Evolutionary conservation across 1,140 invertebrate species (phyloP), one percentile per base, ranked within the genome.

Genomic region (Agrilus planipennis): DNA sequence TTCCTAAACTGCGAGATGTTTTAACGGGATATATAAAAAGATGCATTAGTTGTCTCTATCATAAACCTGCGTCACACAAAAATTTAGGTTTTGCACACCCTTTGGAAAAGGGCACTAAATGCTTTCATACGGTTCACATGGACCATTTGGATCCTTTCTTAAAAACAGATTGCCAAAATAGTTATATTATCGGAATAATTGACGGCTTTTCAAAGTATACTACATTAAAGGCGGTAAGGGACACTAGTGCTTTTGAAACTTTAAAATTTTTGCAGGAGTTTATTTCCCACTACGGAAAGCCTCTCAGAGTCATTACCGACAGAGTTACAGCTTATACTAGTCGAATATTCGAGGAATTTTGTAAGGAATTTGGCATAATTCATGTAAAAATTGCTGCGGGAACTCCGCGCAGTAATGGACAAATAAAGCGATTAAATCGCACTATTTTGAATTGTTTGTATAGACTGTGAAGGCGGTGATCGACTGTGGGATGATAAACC

Each of bases 131-230:
- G 15, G 9, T 42, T 6, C 34, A 42, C 23, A 14, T 43, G 3
- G 34, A 43, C 16, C 27, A 43, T 15, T 22, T 43, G 17, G 34
- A 35, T 1, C 54, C 52, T 3, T 54, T 57, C 11, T 34, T 49
- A 4, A 43, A 14, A 6, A 53, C 47, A 15, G 34, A 25, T 27
- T 39, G 19, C 2, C 35, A 40, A 2, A 48, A 54, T 27, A 54
- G 44, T 6, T 20, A 51, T 10, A 38, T 55, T 18, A 22, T 50
- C 1, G 42, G 36, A 3, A 37, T 57, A 1, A 44, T 59, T 0
- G 52, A 59, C 25, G 52, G 42, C 0, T 61, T 55, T 35, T 58
- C 52, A 0, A 60, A 61, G 42, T 60, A 49, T 37, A 37, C 41
- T 4, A 17, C 59, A 19, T 17, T 61, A 4, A 50, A 56, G 25